Evolutionary conservation across 2,888 invertebrate species (phyloP).

Genomic region (Cinara cedri): DNA sequence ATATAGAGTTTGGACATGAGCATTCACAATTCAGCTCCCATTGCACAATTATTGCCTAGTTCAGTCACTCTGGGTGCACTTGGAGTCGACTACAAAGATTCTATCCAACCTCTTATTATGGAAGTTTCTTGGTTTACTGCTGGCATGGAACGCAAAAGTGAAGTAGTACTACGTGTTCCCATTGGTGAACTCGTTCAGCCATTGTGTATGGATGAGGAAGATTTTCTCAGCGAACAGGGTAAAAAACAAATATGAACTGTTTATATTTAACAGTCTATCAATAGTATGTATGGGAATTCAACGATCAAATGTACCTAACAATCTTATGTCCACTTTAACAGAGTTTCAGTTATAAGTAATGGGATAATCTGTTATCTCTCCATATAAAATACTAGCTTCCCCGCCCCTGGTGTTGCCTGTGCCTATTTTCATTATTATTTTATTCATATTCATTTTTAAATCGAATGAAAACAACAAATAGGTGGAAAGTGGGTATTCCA

Average conservation of each 20-base stretch:
- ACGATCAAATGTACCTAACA: background rate
- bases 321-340: no score
- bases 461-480: no score
- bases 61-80: slow-evolving; percentile 72
- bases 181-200: slow-evolving; percentile 88
- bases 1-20: slow-evolving; percentile 65
- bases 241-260: slow-evolving; percentile 58
- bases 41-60: slow-evolving; percentile 71
- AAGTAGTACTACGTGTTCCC: slow-evolving; percentile 73
- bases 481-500: no score
- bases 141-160: slow-evolving; percentile 60
- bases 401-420: no score
- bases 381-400: background rate
- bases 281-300: no score
- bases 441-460: no score
- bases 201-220: slow-evolving; percentile 73
- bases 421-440: no score
- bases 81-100: slow-evolving; percentile 92
- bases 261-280: no score
- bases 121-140: slow-evolving; percentile 72
- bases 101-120: slow-evolving; percentile 85
- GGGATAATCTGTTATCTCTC: no score
- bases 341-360: no score
- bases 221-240: slow-evolving; percentile 76
- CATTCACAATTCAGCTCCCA: slow-evolving; percentile 76